These are phyloP conservation scores for Okapia johnstoni DNA, from an alignment of 2,113 vertebrate genomes.

Conservation along the genomic window DNA sequence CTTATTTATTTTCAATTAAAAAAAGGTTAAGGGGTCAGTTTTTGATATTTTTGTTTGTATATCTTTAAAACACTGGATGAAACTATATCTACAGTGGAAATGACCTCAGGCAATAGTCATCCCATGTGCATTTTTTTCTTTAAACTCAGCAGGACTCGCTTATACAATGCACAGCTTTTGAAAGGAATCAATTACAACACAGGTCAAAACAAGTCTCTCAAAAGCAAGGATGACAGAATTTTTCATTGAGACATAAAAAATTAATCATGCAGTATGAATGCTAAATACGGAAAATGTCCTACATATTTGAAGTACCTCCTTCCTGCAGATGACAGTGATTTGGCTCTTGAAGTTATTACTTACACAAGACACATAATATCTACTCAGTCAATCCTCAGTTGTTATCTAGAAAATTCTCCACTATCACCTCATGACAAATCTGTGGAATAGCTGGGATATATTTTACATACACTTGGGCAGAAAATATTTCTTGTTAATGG, in stretches of 20 bases:
- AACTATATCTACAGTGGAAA: slow-evolving; percentile 15
- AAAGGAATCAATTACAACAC: slow-evolving; percentile 50
- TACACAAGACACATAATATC: not conserved
- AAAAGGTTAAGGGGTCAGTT: not conserved
- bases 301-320: not conserved
- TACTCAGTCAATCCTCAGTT: not conserved
- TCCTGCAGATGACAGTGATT: not conserved
- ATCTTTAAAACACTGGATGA: not conserved
- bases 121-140: slow-evolving; percentile 40
- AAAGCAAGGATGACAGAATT: slow-evolving; percentile 40
- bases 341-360: not conserved
- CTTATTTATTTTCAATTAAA: slow-evolving; percentile 45
- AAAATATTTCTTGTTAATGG: not conserved
- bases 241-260: slow-evolving; percentile 27
- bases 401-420: not conserved
- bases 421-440: not conserved
- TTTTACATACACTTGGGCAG: not conserved
- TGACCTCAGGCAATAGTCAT: slow-evolving; percentile 15
- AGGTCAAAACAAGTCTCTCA: slow-evolving; percentile 53
- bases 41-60: slow-evolving; percentile 28
- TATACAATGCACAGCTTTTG: slow-evolving; percentile 59
- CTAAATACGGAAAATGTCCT: not conserved
- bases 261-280: slow-evolving; percentile 27
- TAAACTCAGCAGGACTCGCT: slow-evolving; percentile 36
- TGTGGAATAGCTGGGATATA: not conserved